These are phyloP conservation scores for Zoanthus gigantus DNA, from an alignment of 92 coral and sea anemone genomes.

Conservation along the genomic window DNA sequence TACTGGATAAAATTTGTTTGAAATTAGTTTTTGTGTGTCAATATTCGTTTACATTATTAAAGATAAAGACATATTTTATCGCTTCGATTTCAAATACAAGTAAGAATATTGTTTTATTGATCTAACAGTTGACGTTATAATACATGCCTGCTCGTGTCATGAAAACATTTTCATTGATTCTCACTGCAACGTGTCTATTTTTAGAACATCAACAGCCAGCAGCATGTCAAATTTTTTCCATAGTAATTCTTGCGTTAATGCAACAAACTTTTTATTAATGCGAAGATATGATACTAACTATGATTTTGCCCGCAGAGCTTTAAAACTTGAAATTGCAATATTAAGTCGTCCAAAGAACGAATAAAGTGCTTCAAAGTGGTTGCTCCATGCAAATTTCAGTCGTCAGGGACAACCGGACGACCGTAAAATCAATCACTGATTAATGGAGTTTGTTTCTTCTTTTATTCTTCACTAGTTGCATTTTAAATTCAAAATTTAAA, in stretches of 20 bases:
- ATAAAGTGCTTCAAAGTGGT: slow-evolving; percentile 23
- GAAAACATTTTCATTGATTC: not conserved
- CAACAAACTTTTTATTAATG: slow-evolving; percentile 10
- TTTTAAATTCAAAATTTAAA: too few relatives aligned
- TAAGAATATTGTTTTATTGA: not conserved
- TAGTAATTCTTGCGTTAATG: slow-evolving; percentile 14
- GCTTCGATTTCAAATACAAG: not conserved
- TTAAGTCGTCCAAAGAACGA: slow-evolving; percentile 30
- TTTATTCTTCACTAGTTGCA: too few relatives aligned
- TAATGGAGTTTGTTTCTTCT: too few relatives aligned
- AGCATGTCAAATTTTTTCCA: slow-evolving; percentile 16
- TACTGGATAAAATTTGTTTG: not conserved
- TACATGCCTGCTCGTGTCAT: not conserved
- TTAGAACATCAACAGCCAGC: slow-evolving; percentile 17
- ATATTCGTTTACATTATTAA: too few relatives aligned
- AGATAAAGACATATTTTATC: not conserved
- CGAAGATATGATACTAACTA: slow-evolving; percentile 23
- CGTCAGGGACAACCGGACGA: slow-evolving; percentile 17
- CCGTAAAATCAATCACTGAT: slow-evolving; percentile 23
- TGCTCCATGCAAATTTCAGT: slow-evolving; percentile 26
- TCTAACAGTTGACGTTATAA: slow-evolving; percentile 3
- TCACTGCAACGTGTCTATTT: not conserved
- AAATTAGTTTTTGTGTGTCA: not conserved
- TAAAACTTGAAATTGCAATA: slow-evolving; percentile 30
- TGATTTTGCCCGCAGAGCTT: slow-evolving; percentile 19